Conservation (phyloP, 2,888 invertebrate species). For the Hartigia nigra region DNA sequence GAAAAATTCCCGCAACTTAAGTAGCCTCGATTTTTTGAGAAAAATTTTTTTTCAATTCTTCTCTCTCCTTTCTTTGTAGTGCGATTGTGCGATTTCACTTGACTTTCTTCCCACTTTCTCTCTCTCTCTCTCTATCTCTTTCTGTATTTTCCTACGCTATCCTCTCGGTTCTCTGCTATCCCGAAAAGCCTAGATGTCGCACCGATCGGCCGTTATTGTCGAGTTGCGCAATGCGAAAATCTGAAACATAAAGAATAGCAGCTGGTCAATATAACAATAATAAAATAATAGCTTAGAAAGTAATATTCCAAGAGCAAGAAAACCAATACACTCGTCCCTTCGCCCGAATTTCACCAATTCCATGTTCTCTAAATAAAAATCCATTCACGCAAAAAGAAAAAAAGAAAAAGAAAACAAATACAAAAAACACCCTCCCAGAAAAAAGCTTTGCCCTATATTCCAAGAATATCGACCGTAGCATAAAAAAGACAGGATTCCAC, state of each 20-base stretch:
- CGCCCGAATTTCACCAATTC: neutral
- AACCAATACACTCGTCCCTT: neutral
- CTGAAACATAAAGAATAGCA: conserved; percentile 10
- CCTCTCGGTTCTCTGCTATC: neutral
- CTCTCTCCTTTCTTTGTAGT: neutral
- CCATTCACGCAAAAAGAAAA: neutral
- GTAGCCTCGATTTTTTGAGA: conserved; percentile 13
- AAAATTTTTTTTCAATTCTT: conserved; percentile 15
- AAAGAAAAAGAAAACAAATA: neutral
- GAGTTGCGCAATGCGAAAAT: conserved; percentile 9
- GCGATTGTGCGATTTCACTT: neutral
- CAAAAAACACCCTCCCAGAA: neutral
- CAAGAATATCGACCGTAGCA: neutral
- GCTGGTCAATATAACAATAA: neutral
- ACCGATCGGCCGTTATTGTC: neutral
- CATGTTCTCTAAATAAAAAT: neutral
- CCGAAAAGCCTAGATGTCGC: neutral
- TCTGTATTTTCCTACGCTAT: neutral
- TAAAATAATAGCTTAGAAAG: neutral
- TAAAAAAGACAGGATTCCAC: neutral
- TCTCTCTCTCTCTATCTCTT: too few species aligned
- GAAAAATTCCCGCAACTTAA: conserved; percentile 11
- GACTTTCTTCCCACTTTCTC: neutral
- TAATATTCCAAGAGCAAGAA: neutral
- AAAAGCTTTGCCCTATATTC: neutral